phyloP scores from a whole-genome alignment of 2,888 invertebrate species.

The Calameuta pallipes region DNA sequence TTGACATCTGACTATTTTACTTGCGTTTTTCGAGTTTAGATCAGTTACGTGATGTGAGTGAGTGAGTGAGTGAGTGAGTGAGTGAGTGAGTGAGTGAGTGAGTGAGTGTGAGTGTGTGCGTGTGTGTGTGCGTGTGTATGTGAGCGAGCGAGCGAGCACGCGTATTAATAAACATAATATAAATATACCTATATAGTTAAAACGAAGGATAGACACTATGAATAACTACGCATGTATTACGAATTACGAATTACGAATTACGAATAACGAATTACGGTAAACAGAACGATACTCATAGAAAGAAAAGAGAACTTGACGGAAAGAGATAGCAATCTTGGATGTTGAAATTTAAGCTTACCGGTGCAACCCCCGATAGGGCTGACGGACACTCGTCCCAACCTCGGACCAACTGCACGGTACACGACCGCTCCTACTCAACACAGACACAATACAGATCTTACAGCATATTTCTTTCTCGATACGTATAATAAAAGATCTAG shows the following conservation, averaged over 20 bases:
- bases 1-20: no score
- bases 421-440: constrained; percentile 64
- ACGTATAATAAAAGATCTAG: no score
- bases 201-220: no score
- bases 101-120: constrained; percentile 13
- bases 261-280: constrained; percentile 54
- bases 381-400: constrained; percentile 64
- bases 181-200: no score
- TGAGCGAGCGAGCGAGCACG: constrained; percentile 22
- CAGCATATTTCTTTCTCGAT: constrained; percentile 22
- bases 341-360: constrained; percentile 63
- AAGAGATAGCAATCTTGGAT: constrained; percentile 53
- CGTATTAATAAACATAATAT: constrained; percentile 8
- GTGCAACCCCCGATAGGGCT: constrained; percentile 65
- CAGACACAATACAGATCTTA: constrained; percentile 44
- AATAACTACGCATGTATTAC: no score
- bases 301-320: constrained; percentile 61
- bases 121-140: constrained; percentile 19
- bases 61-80: no score
- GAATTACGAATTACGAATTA: constrained; percentile 26
- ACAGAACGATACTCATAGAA: constrained; percentile 45
- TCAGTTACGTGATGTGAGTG: no score
- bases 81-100: not conserved
- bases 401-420: constrained; percentile 65
- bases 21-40: no score